Base-by-base conservation (phyloP, 2,113 vertebrate species). In the Neolamprologus variostigma region DNA sequence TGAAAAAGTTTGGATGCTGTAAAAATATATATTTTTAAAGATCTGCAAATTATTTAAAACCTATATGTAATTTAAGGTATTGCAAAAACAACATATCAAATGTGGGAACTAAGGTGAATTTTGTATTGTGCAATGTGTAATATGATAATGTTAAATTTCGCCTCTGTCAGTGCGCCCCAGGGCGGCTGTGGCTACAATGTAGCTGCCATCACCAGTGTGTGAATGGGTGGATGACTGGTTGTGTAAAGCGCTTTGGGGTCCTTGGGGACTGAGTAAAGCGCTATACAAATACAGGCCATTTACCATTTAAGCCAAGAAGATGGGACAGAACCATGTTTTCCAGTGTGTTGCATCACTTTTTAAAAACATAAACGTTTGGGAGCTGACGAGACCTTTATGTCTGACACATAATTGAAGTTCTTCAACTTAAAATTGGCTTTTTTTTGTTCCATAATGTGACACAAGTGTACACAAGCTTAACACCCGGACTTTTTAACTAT, bases 311-410 rank as follows among this genome's bases (percentile, higher is more conserved):
- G 33, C 35, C 0, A 23, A n/a, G 1, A 68, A 68, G 1, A 68
- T 13, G 61, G 61, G 33, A 66, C 10, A 66, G 0, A 0, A 37
- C 9, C 19, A 66, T 13, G 33, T 37, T 66, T 37, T 37, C 61
- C 61, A 66, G 17, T 37, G 31, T 37, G 19, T 21, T 66, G 33
- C 61, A 66, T 66, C 6, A 66, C 33, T 66, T 35, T 33, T 21
- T 63, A 2, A 2, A 35, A 66, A 0, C 31, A 35, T 3, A 63
- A 35, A 19, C 0, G 1, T 35, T 59, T 35, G 2, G 31, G 10
- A 66, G 61, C 17, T 2, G 5, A 61, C 0, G 8, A 33, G 59
- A 33, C 14, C 59, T 0, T 63, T 19, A 33, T 63, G 16, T 33
- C 31, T 61, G 1, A 61, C 28, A 33, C 26, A 33, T 31, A 61